These are phyloP conservation scores for Pammene fasciana DNA, from an alignment of 2,888 invertebrate species.

Conservation along the genomic window DNA sequence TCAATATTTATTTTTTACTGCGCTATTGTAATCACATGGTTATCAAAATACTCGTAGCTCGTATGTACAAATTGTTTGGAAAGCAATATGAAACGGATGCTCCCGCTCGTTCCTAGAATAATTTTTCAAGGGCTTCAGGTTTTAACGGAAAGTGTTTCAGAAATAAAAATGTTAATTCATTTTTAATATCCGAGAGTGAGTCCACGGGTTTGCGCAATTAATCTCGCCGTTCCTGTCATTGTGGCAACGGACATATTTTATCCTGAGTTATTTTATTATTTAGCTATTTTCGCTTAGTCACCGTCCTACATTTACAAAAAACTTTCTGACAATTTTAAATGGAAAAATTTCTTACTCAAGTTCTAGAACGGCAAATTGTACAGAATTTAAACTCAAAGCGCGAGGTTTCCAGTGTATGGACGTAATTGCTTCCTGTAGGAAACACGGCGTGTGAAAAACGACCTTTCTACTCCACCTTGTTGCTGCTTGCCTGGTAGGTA, in stretches of 20 bases:
- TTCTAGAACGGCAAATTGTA: constrained; percentile 59
- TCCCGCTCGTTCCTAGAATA: not conserved
- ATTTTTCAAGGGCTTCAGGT: not conserved
- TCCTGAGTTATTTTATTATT: constrained; percentile 22
- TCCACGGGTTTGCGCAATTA: constrained; percentile 29
- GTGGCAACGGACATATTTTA: constrained; percentile 15
- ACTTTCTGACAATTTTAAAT: constrained; percentile 7
- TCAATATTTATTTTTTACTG: too few species aligned
- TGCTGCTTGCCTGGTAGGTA: constrained; percentile 44
- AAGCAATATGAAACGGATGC: too few species aligned
- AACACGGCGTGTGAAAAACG: constrained; percentile 66
- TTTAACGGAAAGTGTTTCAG: not conserved
- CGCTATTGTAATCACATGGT: too few species aligned
- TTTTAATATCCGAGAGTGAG: constrained; percentile 35
- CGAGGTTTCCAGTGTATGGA: constrained; percentile 33
- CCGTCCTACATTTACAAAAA: not conserved
- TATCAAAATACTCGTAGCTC: too few species aligned
- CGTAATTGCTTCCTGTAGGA: constrained; percentile 63
- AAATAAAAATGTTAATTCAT: constrained; percentile 25
- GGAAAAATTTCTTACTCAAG: constrained; percentile 29
- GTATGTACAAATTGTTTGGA: too few species aligned
- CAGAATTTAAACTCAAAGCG: constrained; percentile 60
- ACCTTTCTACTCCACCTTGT: constrained; percentile 53
- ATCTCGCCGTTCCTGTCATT: constrained; percentile 31
- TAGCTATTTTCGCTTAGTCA: constrained; percentile 14